Evolutionary conservation across 1,140 invertebrate genomes (phyloP).

Genomic region (Drosophila ercepeae): DNA sequence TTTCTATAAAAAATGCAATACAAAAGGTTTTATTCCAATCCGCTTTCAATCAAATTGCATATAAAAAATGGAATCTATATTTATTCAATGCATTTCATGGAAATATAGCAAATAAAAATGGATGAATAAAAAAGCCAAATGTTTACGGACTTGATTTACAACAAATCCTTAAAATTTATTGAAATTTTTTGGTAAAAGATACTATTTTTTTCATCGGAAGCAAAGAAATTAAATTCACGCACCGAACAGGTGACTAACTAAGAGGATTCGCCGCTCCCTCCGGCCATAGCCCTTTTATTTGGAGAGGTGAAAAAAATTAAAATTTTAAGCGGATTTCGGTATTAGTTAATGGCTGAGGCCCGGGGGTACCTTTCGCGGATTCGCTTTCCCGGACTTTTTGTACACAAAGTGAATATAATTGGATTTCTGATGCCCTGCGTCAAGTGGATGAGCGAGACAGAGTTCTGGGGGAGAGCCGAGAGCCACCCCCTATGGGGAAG

Average conservation of each 20-base stretch:
- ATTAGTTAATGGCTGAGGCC: slow-evolving; percentile 75
- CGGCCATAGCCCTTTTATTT: slow-evolving; percentile 28
- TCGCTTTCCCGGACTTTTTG: slow-evolving; percentile 31
- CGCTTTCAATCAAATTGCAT: no score
- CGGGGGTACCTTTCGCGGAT: slow-evolving; percentile 19
- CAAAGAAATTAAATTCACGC: slow-evolving; percentile 17
- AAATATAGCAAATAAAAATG: no score
- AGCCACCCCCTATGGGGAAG: not conserved
- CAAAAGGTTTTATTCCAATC: no score
- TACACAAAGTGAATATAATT: slow-evolving; percentile 69
- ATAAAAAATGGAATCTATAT: no score
- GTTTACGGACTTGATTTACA: not conserved
- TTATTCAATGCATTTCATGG: no score
- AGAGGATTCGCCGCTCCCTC: slow-evolving; percentile 21
- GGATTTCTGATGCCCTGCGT: slow-evolving; percentile 52
- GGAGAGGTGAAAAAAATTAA: slow-evolving; percentile 65
- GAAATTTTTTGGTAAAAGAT: not conserved
- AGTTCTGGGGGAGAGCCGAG: no score
- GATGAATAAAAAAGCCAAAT: no score
- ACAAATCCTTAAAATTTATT: slow-evolving; percentile 8
- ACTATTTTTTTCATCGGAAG: not conserved
- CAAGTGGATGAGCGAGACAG: slow-evolving; percentile 7
- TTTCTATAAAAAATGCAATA: no score
- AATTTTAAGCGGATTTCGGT: slow-evolving; percentile 76
- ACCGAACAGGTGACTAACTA: slow-evolving; percentile 38